Evolutionary conservation across 2,113 vertebrate species (phyloP), one percentile per base, ranked within the genome.

Genomic region (Istiophorus platypterus): DNA sequence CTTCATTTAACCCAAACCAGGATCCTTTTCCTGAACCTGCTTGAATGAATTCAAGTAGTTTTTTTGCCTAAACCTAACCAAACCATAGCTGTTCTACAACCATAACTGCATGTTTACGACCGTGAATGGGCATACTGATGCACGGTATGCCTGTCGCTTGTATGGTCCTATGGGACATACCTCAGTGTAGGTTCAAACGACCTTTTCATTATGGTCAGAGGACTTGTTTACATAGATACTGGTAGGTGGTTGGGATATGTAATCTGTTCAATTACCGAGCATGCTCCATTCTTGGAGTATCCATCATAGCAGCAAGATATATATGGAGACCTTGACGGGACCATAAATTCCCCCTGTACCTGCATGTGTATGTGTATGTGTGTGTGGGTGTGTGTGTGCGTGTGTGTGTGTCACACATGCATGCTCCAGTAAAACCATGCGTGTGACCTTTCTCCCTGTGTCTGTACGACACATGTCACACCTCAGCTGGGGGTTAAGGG

Each of bases 401-500:
- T 47, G 22, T 24, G 61, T 24, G 34, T 67, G 22, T 66, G 76
- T 24, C n/a, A n/a, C n/a, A n/a, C n/a, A n/a, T n/a, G n/a, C n/a
- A n/a, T n/a, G n/a, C n/a, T n/a, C n/a, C n/a, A n/a, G n/a, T n/a
- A n/a, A n/a, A n/a, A n/a, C n/a, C n/a, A n/a, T n/a, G n/a, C n/a
- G n/a, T n/a, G 52, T 56, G 84, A 81, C 78, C 78, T 81, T 68
- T 86, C 22, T 61, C n/a, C 61, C 5, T 14, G 14, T 52, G 51
- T 66, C 13, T 56, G 34, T 73, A 52, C 70, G 78, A 84, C 79
- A 81, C 3, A 10, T 73, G 79, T 78, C 31, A 67, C 41, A 34
- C 31, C 64, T 54, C 59, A 54, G 61, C 52, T n/a, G 11, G 47
- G 56, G 75, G 61, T 27, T 42, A 51, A 78, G 47, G 14, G 87